phyloP scores from a whole-genome alignment of 1,140 invertebrate species.

The Gryllus bimaculatus region DNA sequence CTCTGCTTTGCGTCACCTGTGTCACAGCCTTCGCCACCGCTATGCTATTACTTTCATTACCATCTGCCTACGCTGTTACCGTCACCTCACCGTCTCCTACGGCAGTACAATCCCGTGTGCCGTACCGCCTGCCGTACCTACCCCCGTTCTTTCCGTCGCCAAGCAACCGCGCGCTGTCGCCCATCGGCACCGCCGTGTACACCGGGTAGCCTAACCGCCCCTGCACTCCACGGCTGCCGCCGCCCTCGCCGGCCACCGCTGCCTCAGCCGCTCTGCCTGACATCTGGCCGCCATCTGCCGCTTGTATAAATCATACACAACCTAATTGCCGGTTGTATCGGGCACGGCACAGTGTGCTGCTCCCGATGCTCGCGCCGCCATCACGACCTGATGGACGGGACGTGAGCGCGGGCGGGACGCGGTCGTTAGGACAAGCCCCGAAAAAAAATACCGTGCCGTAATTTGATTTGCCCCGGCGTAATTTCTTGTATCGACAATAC shows the following conservation, averaged over 20 bases:
- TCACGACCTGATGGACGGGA: not conserved
- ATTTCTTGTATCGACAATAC: not conserved
- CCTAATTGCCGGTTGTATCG: slow-evolving; percentile 3
- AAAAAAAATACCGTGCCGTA: not conserved
- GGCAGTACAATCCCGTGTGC: too few species aligned
- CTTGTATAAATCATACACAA: slow-evolving; percentile 5
- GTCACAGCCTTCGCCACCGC: too few species aligned
- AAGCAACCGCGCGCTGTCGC: not conserved
- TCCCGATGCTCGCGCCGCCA: not conserved
- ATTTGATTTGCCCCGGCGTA: not conserved
- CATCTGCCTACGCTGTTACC: too few species aligned
- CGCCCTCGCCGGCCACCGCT: not conserved
- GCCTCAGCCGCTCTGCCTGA: not conserved
- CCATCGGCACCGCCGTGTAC: not conserved
- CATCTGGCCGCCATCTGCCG: not conserved
- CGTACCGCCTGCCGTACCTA: too few species aligned
- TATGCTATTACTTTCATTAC: too few species aligned
- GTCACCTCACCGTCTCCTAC: too few species aligned
- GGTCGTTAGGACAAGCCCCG: not conserved
- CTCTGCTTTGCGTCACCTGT: too few species aligned
- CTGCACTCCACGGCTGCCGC: not conserved
- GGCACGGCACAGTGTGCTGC: not conserved
- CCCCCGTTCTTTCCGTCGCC: too few species aligned
- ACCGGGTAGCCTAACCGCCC: not conserved
- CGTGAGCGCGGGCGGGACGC: not conserved